A percentile compares a stretch with the other conserved stretches of the same genome.
phyloP scores from a whole-genome alignment of 2,797 vertebrate genomes.

The Brachyalestes nurse region DNA sequence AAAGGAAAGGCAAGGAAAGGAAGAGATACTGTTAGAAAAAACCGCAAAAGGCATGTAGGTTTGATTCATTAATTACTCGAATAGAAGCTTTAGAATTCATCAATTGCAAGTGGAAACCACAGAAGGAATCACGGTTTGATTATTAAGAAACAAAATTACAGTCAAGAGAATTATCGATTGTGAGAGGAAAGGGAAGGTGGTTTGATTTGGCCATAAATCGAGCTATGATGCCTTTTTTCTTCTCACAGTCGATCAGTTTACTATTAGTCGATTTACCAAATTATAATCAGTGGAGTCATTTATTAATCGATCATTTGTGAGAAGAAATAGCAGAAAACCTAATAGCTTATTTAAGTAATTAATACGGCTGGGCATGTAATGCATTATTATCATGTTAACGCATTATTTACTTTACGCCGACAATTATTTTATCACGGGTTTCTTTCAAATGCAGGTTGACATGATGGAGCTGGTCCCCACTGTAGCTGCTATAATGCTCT shows the following conservation, averaged over 20 bases:
- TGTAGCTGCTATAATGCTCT: too few species aligned
- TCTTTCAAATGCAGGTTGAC: too few species aligned
- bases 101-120: neutral
- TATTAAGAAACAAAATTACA: neutral
- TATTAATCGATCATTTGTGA: neutral
- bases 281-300: neutral
- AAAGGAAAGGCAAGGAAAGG: neutral
- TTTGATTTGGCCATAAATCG: too few species aligned
- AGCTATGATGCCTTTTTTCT: too few species aligned
- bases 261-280: neutral
- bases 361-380: too few species aligned
- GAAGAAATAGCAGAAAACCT: neutral
- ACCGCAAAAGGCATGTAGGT: neutral
- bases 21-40: neutral
- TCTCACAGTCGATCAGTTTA: too few species aligned
- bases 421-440: too few species aligned
- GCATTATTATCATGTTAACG: too few species aligned
- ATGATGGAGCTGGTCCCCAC: too few species aligned
- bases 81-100: neutral
- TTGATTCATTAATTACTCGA: neutral
- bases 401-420: too few species aligned
- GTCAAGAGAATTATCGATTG: too few species aligned
- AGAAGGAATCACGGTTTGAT: neutral
- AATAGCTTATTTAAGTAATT: neutral
- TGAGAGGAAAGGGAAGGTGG: too few species aligned